Evolutionary conservation across 2,113 vertebrate genomes (phyloP), one percentile per base, ranked within the genome.

Genomic region (Athene cunicularia): DNA sequence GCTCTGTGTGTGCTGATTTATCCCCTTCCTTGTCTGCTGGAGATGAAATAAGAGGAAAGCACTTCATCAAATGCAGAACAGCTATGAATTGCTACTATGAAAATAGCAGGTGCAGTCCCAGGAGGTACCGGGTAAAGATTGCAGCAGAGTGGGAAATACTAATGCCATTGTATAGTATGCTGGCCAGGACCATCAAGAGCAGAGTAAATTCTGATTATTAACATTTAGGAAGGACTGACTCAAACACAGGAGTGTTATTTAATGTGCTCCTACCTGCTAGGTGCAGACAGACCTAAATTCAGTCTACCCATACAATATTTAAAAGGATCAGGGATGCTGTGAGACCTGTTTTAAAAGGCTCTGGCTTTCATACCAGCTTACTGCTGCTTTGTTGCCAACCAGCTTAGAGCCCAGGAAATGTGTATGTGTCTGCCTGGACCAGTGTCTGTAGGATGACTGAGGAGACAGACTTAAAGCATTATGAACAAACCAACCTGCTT

Each of bases 11-110:
- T 87, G 73, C 56, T 39, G 80, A 81, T 72, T 82, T 75, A 87
- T 84, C 53, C 88, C 73, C 43, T 66, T 81, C 72, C 86, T 75
- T 24, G 53, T 73, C 49, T 77, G 80, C 77, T 67, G 43, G 52
- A 93, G 80, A 60, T 60, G 89, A 64, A 96, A 62, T n/a, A 53
- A 63, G 74, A 93, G 43, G 50, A 85, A 82, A 82, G 84, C 92
- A 56, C 84, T 91, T 60, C 74, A 89, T 81, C 92, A 93, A 88
- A 55, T 2, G 4, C 49, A 80, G 66, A 94, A 43, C 1, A 6
- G 60, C 84, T 59, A 18, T 17, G 80, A 95, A 41, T 47, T 84
- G 47, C 86, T 64, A 33, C n/a, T 22, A 23, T 4, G 58, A 71
- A 79, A 93, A 75, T 3, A 79, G 76, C 80, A 84, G 81, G 77